Conservation (phyloP, 1,140 invertebrate genomes). For the Drosophila pallidifrons region DNA sequence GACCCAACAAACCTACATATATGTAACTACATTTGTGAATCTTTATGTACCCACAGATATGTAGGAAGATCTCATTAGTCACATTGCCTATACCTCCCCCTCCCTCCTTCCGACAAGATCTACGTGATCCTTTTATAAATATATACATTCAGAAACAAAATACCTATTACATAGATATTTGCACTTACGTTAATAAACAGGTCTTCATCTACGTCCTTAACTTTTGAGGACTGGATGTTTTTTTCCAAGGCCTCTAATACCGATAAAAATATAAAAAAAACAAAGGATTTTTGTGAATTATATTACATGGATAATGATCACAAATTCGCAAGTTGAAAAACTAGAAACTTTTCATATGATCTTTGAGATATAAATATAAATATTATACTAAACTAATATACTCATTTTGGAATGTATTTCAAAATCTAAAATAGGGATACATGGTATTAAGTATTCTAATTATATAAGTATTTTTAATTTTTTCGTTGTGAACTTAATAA, state of each 20-base stretch:
- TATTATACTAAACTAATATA: slow-evolving; percentile 57
- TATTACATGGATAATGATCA: slow-evolving; percentile 28
- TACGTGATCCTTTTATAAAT: slow-evolving; percentile 21
- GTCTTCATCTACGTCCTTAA: slow-evolving; percentile 79
- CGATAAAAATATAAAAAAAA: slow-evolving; percentile 41
- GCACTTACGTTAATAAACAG: slow-evolving; percentile 66
- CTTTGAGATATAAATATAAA: slow-evolving; percentile 60
- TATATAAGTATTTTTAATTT: slow-evolving; percentile 62
- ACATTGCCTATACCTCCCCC: background rate
- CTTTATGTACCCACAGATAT: background rate
- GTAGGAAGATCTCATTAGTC: background rate
- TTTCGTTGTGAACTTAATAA: slow-evolving; percentile 58
- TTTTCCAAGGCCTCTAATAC: slow-evolving; percentile 67
- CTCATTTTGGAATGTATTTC: slow-evolving; percentile 67
- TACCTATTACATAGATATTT: background rate
- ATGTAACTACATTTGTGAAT: slow-evolving; percentile 32
- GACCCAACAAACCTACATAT: background rate
- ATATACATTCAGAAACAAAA: background rate
- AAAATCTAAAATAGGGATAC: slow-evolving; percentile 43
- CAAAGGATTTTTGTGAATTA: slow-evolving; percentile 21
- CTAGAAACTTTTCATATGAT: slow-evolving; percentile 77
- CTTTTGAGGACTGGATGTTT: slow-evolving; percentile 76
- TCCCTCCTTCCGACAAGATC: background rate
- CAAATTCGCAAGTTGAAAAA: slow-evolving; percentile 35
- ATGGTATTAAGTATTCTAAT: slow-evolving; percentile 69